These are phyloP conservation scores for Nomada flava DNA, from an alignment of 2,888 invertebrate species.

Conservation along the genomic window DNA sequence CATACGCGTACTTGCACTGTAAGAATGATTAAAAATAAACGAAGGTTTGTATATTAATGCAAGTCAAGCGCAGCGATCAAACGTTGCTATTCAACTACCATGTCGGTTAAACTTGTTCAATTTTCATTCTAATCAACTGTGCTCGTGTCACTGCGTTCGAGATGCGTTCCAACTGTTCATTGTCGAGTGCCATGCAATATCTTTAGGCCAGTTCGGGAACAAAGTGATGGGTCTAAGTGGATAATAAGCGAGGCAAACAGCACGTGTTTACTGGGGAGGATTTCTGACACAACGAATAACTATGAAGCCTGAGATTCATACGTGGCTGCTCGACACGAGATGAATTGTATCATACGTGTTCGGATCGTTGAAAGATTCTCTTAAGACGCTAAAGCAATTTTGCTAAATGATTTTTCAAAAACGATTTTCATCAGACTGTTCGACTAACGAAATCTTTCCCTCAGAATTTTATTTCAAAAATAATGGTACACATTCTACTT, in stretches of 20 bases:
- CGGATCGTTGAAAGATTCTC: conserved; percentile 4
- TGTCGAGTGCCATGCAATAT: conserved; percentile 60
- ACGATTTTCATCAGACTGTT: conserved; percentile 18
- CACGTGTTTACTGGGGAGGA: conserved; percentile 51
- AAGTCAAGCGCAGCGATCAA: conserved; percentile 37
- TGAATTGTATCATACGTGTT: conserved; percentile 9
- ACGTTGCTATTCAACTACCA: conserved; percentile 15
- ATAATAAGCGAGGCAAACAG: conserved; percentile 58
- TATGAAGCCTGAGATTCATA: conserved; percentile 43
- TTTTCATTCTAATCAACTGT: conserved; percentile 38
- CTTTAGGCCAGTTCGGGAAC: conserved; percentile 40
- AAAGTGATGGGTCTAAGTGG: conserved; percentile 51
- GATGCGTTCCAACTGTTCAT: conserved; percentile 47
- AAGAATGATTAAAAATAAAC: conserved; percentile 3
- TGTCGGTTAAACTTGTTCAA: conserved; percentile 5
- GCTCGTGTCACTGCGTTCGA: conserved; percentile 49
- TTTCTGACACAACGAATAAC: conserved; percentile 38
- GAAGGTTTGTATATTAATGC: conserved; percentile 24
- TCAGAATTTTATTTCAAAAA: background rate
- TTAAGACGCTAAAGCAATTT: conserved; percentile 4
- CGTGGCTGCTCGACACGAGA: conserved; percentile 28
- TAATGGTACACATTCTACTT: background rate
- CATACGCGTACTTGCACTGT: background rate
- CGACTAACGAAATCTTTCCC: background rate
- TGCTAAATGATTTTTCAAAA: background rate